Conservation (phyloP, 2,888 invertebrate genomes). For the Teinopalpus imperialis region DNA sequence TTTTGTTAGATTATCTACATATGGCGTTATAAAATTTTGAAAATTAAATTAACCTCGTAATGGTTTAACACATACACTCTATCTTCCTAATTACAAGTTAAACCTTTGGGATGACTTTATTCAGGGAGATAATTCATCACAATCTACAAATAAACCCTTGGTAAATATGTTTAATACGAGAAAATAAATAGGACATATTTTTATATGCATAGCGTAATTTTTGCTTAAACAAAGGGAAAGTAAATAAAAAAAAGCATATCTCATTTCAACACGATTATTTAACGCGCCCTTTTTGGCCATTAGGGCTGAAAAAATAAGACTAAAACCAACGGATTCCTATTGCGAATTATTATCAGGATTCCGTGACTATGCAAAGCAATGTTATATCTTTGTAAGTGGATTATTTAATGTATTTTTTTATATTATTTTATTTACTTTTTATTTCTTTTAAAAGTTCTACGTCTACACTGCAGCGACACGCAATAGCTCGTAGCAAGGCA, state of each 20-base stretch:
- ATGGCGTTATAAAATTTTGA: not conserved
- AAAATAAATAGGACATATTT: constrained; percentile 6
- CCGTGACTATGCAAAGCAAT: no score
- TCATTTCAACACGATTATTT: not conserved
- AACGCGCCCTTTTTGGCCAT: no score
- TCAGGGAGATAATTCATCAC: constrained; percentile 21
- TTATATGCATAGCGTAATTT: not conserved
- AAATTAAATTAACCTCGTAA: constrained; percentile 11
- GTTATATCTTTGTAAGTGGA: no score
- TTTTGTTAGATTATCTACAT: not conserved
- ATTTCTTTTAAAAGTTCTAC: no score
- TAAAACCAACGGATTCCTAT: no score
- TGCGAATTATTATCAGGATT: no score
- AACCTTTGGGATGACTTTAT: constrained; percentile 18
- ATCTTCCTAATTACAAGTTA: constrained; percentile 21
- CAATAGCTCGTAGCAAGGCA: no score
- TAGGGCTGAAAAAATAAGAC: not conserved
- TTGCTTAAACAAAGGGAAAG: not conserved
- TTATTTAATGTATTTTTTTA: no score
- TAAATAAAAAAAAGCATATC: not conserved
- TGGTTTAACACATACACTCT: constrained; percentile 12
- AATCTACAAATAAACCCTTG: constrained; percentile 19
- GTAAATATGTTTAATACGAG: constrained; percentile 10
- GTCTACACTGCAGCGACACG: no score
- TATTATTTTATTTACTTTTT: no score